Conservation (phyloP, 2,888 invertebrate genomes). For the Andrena bucephala region DNA sequence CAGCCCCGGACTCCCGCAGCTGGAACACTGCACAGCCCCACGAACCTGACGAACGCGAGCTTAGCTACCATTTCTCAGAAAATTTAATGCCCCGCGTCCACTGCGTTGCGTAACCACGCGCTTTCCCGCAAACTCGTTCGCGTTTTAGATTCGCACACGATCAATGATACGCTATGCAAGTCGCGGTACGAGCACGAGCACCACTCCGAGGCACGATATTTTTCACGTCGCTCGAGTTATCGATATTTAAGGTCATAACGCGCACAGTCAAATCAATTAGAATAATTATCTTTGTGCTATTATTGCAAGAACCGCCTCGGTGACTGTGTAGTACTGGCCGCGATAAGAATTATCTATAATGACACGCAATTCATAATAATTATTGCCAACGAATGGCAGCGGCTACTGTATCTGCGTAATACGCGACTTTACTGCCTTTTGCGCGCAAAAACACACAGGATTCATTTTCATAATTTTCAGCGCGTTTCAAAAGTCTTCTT, state of each 20-base stretch:
- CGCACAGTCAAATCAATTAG: conserved; percentile 15
- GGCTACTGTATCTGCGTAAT: not conserved
- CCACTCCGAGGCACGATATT: not conserved
- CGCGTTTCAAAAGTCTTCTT: too few relatives aligned
- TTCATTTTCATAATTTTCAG: too few relatives aligned
- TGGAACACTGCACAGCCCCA: conserved; percentile 21
- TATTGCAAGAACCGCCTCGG: not conserved
- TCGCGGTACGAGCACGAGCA: not conserved
- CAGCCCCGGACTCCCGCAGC: conserved; percentile 60
- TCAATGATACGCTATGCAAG: too few relatives aligned
- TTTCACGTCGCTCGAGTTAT: not conserved
- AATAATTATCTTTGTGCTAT: conserved; percentile 25
- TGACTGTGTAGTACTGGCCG: not conserved
- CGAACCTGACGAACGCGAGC: conserved; percentile 50
- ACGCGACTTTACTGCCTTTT: not conserved
- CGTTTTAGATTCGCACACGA: too few relatives aligned
- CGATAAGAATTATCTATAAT: conserved; percentile 49
- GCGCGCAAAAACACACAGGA: not conserved
- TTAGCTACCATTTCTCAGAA: conserved; percentile 33
- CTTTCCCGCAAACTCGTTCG: too few relatives aligned
- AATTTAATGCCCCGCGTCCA: conserved; percentile 24
- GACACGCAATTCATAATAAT: conserved; percentile 31
- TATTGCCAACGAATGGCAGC: not conserved
- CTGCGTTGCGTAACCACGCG: too few relatives aligned
- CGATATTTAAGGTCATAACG: conserved; percentile 4